These are phyloP conservation scores for Thinocorus orbignyianus DNA, from an alignment of 2,113 vertebrate genomes.

Conservation along the genomic window DNA sequence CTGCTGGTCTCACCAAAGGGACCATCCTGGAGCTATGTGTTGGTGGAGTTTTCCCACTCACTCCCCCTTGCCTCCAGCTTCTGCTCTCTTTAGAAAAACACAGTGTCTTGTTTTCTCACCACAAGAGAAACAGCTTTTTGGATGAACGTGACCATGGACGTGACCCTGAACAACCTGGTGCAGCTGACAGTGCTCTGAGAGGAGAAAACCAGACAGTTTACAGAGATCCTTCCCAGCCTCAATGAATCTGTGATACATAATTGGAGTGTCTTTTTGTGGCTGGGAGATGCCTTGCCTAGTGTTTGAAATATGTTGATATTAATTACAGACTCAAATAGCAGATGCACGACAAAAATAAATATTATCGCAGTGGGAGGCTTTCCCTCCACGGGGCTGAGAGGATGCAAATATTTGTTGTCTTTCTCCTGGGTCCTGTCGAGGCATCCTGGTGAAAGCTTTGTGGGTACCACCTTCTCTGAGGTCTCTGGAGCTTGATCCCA, in stretches of 20 bases:
- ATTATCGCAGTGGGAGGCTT: slow-evolving; percentile 47
- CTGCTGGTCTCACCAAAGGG: neutral
- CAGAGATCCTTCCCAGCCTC: neutral
- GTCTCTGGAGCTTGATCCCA: neutral
- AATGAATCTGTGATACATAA: neutral
- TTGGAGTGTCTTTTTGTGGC: slow-evolving; percentile 27
- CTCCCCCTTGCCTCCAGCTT: neutral
- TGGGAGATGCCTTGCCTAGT: slow-evolving; percentile 31
- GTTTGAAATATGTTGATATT: slow-evolving; percentile 57
- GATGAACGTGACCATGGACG: rapidly evolving
- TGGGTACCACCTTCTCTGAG: neutral
- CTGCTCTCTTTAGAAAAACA: neutral
- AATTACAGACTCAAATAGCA: slow-evolving; percentile 60
- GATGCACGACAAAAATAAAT: slow-evolving; percentile 66
- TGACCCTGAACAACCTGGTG: neutral
- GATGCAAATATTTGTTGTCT: slow-evolving; percentile 55
- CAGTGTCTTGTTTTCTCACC: neutral
- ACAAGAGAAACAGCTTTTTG: neutral
- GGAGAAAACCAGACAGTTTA: neutral
- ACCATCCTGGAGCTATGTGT: neutral
- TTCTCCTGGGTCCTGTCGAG: neutral
- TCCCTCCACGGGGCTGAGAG: neutral
- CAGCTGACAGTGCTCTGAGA: neutral
- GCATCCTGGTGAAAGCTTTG: slow-evolving; percentile 17
- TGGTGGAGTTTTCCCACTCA: neutral